phyloP scores from a whole-genome alignment of 2,888 invertebrate species.

The Ochropacha duplaris region DNA sequence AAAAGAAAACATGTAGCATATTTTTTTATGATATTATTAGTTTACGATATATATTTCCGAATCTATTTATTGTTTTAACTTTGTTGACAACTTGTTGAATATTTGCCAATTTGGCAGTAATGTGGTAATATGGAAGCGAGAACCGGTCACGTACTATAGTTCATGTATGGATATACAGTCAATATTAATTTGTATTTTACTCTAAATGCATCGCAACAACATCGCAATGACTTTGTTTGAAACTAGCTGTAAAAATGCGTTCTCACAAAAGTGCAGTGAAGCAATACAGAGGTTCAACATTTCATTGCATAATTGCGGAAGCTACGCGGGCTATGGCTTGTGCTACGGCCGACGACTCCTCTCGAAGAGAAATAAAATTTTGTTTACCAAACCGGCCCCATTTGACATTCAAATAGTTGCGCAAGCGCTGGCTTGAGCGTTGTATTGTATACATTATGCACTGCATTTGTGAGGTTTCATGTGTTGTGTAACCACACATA shows the following conservation, averaged over 20 bases:
- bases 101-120: conserved; percentile 66
- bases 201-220: background rate
- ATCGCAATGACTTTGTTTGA: background rate
- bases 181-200: background rate
- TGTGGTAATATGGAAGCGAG: conserved; percentile 48
- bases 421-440: conserved; percentile 47
- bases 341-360: conserved; percentile 49
- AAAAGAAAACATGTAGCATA: too few species aligned
- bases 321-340: conserved; percentile 20
- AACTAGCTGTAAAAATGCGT: background rate
- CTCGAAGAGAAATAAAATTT: conserved; percentile 55
- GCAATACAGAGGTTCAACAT: conserved; percentile 58
- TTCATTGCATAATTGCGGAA: conserved; percentile 69
- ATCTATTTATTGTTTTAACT: conserved; percentile 8
- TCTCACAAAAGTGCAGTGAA: conserved; percentile 40
- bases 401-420: conserved; percentile 68
- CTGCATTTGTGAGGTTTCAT: conserved; percentile 53
- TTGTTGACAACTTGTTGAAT: conserved; percentile 54
- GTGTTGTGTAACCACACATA: conserved; percentile 46
- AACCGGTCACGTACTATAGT: conserved; percentile 35
- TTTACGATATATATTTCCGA: background rate
- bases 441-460: conserved; percentile 51
- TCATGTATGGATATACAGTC: background rate
- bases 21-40: too few species aligned
- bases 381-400: conserved; percentile 59